Evolutionary conservation across 2,113 vertebrate genomes (phyloP).

Genomic region (Ptilorrhoa leucosticta): DNA sequence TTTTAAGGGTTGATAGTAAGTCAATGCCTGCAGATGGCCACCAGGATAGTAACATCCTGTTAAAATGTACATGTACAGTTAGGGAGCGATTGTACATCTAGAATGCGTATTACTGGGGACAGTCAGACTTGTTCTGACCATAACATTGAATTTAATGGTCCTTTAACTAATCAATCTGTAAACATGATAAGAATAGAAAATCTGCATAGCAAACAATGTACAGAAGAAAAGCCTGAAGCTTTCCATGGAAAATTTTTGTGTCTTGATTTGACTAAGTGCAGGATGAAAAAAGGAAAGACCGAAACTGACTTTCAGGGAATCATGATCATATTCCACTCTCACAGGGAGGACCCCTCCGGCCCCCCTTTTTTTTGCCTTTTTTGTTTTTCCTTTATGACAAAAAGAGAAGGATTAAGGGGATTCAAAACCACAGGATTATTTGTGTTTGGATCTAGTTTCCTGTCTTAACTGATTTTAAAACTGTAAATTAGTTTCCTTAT

Average conservation of each 20-base stretch:
- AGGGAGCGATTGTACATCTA: neutral
- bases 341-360: no score
- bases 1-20: neutral
- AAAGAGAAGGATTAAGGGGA: neutral
- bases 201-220: neutral
- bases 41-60: neutral
- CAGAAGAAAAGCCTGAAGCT: neutral
- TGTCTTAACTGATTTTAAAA: neutral
- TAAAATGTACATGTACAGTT: neutral
- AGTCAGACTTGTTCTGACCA: neutral
- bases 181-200: neutral
- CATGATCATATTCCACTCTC: neutral
- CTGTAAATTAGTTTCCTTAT: neutral
- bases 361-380: neutral
- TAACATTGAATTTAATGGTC: neutral
- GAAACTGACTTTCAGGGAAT: neutral
- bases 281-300: neutral
- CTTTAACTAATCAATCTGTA: neutral
- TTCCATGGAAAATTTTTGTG: neutral
- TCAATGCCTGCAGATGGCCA: neutral
- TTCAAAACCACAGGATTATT: neutral
- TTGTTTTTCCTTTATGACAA: neutral
- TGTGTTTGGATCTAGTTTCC: neutral
- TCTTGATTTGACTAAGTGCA: neutral
- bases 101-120: neutral